A percentile compares a stretch with the other conserved stretches of the same genome.
Evolutionary conservation across 2,797 vertebrate species (phyloP).

Genomic region (Peromyscus aztecus): DNA sequence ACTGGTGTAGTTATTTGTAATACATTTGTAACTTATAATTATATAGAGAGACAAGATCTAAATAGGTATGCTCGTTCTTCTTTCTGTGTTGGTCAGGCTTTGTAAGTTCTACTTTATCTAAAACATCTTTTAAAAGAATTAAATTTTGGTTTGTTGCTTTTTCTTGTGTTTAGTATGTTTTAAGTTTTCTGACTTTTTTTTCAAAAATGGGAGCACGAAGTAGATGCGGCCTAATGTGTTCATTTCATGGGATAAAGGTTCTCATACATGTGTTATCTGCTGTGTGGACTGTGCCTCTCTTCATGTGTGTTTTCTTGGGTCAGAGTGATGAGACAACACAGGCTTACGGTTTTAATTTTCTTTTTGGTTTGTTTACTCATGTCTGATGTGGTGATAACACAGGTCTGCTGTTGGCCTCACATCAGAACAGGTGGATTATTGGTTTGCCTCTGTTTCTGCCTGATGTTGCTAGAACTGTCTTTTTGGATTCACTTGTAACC

Average conservation of each 20-base stretch:
- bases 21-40: not conserved
- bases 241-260: not conserved
- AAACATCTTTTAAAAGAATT: constrained; percentile 54
- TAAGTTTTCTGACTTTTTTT: not conserved
- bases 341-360: not conserved
- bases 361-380: not conserved
- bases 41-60: not conserved
- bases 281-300: not conserved
- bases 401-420: not conserved
- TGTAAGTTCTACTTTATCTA: not conserved
- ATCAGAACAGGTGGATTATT: not conserved
- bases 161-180: constrained; percentile 2
- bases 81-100: not conserved
- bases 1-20: not conserved
- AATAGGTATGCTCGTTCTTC: not conserved
- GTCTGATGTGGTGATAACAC: not conserved
- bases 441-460: not conserved
- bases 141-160: constrained; percentile 43
- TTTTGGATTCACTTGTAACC: not conserved
- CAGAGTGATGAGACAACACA: not conserved
- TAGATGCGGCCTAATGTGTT: not conserved
- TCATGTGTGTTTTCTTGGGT: not conserved
- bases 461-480: not conserved
- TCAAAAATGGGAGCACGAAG: not conserved
- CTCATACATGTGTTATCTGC: not conserved